A percentile compares a stretch with the other conserved stretches of the same genome.
phyloP scores from a whole-genome alignment of 2,888 invertebrate genomes.

The Dyspetes luteomarginatus region DNA sequence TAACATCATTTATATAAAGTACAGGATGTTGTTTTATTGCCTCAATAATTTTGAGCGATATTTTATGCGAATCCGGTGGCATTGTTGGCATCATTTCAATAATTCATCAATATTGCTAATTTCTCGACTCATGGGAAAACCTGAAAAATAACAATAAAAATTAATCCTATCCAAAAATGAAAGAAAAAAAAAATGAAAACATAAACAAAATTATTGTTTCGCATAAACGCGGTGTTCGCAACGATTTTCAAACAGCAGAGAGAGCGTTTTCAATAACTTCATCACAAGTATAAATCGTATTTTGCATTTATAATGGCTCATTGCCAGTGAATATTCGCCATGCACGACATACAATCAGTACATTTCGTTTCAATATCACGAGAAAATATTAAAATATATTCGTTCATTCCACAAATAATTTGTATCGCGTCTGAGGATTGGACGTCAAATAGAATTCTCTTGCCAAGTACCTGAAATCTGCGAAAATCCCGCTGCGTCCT shows the following conservation, averaged over 20 bases:
- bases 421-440: conserved; percentile 55
- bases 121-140: no score
- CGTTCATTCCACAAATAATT: not conserved
- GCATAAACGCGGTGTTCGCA: not conserved
- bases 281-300: conserved; percentile 1
- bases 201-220: not conserved
- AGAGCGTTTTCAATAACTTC: not conserved
- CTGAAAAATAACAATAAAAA: conserved; percentile 30
- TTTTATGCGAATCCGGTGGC: conserved; percentile 80
- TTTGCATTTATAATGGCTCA: not conserved
- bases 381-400: conserved; percentile 30
- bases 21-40: conserved; percentile 81
- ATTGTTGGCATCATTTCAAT: conserved; percentile 74
- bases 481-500: conserved; percentile 69
- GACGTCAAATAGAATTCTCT: conserved; percentile 64
- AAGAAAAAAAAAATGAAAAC: conserved; percentile 7
- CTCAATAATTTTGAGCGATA: conserved; percentile 80
- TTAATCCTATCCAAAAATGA: not conserved
- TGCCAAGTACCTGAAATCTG: conserved; percentile 68
- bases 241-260: not conserved
- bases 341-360: conserved; percentile 3
- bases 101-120: not conserved
- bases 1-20: conserved; percentile 80
- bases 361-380: conserved; percentile 12
- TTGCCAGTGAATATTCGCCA: not conserved